Evolutionary conservation across 2,797 vertebrate species (phyloP), one percentile per base, ranked within the genome.

Genomic region (Capromys pilorides): DNA sequence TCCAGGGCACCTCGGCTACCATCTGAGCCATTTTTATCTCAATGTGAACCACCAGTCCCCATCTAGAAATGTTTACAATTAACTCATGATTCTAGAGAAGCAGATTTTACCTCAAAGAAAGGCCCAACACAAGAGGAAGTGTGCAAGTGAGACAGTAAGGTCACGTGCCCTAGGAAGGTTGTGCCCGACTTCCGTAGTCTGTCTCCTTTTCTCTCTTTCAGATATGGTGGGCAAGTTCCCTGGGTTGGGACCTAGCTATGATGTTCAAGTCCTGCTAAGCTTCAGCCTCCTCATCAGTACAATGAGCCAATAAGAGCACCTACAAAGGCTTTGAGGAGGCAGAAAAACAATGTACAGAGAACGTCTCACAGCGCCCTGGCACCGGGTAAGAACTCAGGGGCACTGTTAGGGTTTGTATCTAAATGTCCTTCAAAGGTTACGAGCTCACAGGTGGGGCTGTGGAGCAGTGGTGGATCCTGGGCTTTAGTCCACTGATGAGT

Each of bases 321-420:
- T 31, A 12, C 49, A 41, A 49, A 36, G 22, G 36, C 4, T 28
- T 28, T 75, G 41, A 73, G 41, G 59, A 54, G 64, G 64, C 69
- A 4, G 49, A 61, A 69, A 22, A 33, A 41, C 11, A 21, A n/a
- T 6, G 14, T 11, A 5, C 13, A 0, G 0, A 67, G 0, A 67
- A 33, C 0, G 64, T 14, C 66, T 13, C 28, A 1, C 3, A 66
- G 54, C 22, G 45, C 3, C 16, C n/a, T 6, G 49, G 61, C 21
- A 2, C 1, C 0, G 2, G 45, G 11, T 11, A 33, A 79, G 78
- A 59, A 26, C 41, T 59, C 45, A 11, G 24, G 73, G 36, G 41
- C 28, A 45, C 41, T 75, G 41, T 45, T 45, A 26, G 12, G 24
- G 73, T 75, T 75, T 75, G 26, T 75, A 28, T 45, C 71, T 75